Evolutionary conservation across 2,888 invertebrate genomes (phyloP).

Genomic region (Blera fallax): DNA sequence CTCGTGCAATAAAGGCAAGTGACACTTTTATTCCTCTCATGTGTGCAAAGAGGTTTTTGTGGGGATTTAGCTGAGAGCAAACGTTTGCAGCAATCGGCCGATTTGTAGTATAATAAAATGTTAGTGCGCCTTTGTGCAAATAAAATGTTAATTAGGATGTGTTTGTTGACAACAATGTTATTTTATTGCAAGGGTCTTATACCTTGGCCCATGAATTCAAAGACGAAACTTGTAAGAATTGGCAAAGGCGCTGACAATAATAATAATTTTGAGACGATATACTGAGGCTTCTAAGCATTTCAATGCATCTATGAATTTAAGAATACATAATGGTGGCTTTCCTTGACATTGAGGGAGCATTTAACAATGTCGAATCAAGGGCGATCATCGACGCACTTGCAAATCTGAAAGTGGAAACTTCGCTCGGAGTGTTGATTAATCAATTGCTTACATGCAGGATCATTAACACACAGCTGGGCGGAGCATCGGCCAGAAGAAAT

Average conservation of each 20-base stretch:
- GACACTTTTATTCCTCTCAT: constrained; percentile 30
- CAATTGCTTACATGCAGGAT: no score
- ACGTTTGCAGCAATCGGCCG: not conserved
- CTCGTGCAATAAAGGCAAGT: constrained; percentile 35
- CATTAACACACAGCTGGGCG: no score
- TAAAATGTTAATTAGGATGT: constrained; percentile 26
- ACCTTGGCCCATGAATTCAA: not conserved
- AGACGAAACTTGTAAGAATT: not conserved
- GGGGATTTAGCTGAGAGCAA: constrained; percentile 1
- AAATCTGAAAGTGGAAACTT: no score
- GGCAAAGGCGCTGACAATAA: not conserved
- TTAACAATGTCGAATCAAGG: no score
- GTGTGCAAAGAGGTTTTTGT: constrained; percentile 2
- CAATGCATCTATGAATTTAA: no score
- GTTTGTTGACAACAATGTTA: not conserved
- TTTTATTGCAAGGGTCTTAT: not conserved
- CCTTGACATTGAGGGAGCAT: no score
- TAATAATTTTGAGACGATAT: no score
- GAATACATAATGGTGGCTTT: no score
- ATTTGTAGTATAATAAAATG: constrained; percentile 38
- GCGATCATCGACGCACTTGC: no score
- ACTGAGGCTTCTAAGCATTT: no score
- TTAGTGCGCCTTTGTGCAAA: not conserved
- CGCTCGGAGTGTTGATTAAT: no score
- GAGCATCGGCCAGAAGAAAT: no score